phyloP scores from a whole-genome alignment of 2,888 invertebrate genomes.

The Ischnura elegans region DNA sequence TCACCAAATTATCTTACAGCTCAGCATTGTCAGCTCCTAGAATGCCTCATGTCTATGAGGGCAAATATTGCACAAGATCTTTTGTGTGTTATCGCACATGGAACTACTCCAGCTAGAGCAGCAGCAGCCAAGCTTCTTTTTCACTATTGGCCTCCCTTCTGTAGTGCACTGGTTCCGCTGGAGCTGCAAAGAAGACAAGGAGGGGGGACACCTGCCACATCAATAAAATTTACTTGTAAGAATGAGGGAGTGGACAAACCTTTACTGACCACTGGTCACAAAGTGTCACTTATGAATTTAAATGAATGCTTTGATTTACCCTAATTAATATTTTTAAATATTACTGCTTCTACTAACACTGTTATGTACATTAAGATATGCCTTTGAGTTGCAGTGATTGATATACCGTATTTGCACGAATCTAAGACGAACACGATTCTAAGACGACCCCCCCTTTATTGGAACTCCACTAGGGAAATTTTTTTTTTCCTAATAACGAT shows the following conservation, averaged over 20 bases:
- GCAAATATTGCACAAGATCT: conserved; percentile 94
- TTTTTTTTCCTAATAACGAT: too few species aligned
- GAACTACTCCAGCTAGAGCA: conserved; percentile 94
- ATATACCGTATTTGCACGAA: too few species aligned
- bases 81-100: conserved; percentile 97
- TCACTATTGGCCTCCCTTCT: conserved; percentile 98
- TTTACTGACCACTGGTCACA: too few species aligned
- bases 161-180: conserved; percentile 44
- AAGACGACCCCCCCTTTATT: too few species aligned
- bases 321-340: too few species aligned
- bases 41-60: conserved; percentile 97
- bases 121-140: conserved; percentile 98
- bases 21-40: conserved; percentile 97
- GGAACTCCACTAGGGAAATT: too few species aligned
- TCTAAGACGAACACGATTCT: too few species aligned
- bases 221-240: conserved; percentile 54
- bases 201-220: background rate
- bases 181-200: conserved; percentile 53
- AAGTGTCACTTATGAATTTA: too few species aligned
- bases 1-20: conserved; percentile 80
- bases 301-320: too few species aligned
- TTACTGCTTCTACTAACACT: too few species aligned
- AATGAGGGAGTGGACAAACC: background rate
- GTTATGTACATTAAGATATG: too few species aligned
- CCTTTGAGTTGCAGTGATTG: too few species aligned